A percentile compares a stretch with the other conserved stretches of the same genome.
Evolutionary conservation across 1,140 invertebrate genomes (phyloP).

Genomic region (Anoplophora glabripennis): DNA sequence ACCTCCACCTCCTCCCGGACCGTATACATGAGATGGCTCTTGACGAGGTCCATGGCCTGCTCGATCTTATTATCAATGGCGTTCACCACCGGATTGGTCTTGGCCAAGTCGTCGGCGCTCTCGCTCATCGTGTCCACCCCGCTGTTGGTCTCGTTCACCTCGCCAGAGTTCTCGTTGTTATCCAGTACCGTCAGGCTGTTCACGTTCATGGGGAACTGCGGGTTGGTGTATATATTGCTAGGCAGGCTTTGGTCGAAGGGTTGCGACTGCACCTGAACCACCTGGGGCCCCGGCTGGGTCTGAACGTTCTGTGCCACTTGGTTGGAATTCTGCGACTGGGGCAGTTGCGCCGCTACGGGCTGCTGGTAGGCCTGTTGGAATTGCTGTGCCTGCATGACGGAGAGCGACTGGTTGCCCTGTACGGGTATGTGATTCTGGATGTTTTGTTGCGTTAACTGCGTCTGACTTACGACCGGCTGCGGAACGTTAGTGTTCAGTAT

Average conservation of each 20-base stretch:
- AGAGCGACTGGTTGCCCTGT: slow-evolving; percentile 20
- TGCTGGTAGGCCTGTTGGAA: slow-evolving; percentile 20
- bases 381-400: slow-evolving; percentile 20
- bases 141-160: slow-evolving; percentile 28
- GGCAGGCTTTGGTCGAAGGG: slow-evolving; percentile 29
- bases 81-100: slow-evolving; percentile 47
- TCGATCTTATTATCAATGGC: slow-evolving; percentile 71
- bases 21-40: slow-evolving; percentile 69
- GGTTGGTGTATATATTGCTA: slow-evolving; percentile 42
- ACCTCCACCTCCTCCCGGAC: slow-evolving; percentile 69
- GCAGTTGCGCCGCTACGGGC: background rate
- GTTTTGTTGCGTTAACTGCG: slow-evolving; percentile 22
- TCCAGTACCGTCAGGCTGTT: slow-evolving; percentile 40
- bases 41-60: slow-evolving; percentile 70
- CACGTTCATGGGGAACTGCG: slow-evolving; percentile 41
- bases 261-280: slow-evolving; percentile 23
- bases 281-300: slow-evolving; percentile 17
- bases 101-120: slow-evolving; percentile 40
- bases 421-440: slow-evolving; percentile 31
- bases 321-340: slow-evolving; percentile 6
- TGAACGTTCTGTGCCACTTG: background rate
- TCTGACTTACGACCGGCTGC: slow-evolving; percentile 28
- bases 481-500: slow-evolving; percentile 38
- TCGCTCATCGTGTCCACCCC: slow-evolving; percentile 29
- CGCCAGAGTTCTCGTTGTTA: slow-evolving; percentile 21